These are phyloP conservation scores for Caenorhabditis japonica DNA, from an alignment of 2,888 invertebrate genomes.

Conservation along the genomic window DNA sequence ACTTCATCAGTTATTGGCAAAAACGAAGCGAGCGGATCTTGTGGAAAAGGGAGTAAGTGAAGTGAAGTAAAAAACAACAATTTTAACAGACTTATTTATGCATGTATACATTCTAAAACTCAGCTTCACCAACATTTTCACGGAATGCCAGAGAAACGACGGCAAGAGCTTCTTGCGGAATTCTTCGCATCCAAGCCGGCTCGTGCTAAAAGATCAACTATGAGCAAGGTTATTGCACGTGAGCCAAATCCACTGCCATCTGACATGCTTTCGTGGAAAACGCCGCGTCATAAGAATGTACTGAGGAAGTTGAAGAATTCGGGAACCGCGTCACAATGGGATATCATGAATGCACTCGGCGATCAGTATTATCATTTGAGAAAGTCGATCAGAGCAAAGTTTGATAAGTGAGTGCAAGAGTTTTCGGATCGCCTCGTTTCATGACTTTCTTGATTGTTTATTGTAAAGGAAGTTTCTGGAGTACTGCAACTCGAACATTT, in stretches of 20 bases:
- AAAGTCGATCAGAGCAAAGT: constrained; percentile 43
- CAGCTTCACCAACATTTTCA: constrained; percentile 52
- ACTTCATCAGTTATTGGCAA: constrained; percentile 40
- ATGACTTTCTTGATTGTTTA: no score
- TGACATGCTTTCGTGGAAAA: constrained; percentile 54
- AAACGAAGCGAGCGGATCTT: constrained; percentile 43
- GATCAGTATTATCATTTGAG: constrained; percentile 59
- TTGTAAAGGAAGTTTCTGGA: constrained; percentile 46
- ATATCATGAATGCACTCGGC: constrained; percentile 49
- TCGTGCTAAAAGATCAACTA: constrained; percentile 26
- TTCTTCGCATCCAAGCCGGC: constrained; percentile 50
- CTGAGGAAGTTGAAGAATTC: constrained; percentile 9
- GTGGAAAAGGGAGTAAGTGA: constrained; percentile 54
- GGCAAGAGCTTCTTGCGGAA: constrained; percentile 45
- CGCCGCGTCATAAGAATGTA: constrained; percentile 14
- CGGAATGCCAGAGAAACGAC: constrained; percentile 46
- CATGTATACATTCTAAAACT: constrained; percentile 1
- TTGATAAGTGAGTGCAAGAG: constrained; percentile 33
- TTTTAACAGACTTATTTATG: background rate
- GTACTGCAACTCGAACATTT: constrained; percentile 50
- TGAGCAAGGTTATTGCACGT: constrained; percentile 14
- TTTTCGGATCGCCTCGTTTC: background rate
- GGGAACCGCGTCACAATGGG: constrained; percentile 44
- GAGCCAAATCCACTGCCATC: constrained; percentile 39
- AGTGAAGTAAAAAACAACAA: background rate